Conservation (phyloP, 2,797 vertebrate genomes). For the Hipposideros larvatus region DNA sequence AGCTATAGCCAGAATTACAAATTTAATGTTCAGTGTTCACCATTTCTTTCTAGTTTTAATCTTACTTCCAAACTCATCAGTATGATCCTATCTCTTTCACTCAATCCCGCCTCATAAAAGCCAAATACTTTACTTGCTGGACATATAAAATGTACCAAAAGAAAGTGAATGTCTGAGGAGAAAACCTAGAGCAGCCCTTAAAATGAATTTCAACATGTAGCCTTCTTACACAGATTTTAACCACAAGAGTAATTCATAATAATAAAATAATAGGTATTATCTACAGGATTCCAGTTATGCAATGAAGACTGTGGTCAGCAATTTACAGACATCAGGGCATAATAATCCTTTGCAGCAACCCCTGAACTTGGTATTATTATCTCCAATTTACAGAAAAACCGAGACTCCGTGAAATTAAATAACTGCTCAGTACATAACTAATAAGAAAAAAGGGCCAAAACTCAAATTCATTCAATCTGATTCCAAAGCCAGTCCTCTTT, state of each 20-base stretch:
- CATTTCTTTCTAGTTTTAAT: conserved; percentile 17
- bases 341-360: neutral
- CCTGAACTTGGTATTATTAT: neutral
- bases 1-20: neutral
- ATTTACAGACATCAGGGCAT: neutral
- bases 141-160: neutral
- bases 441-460: neutral
- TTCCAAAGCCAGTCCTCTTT: neutral
- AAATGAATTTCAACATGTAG: conserved; percentile 38
- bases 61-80: neutral
- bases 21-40: neutral
- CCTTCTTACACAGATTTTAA: neutral
- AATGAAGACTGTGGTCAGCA: neutral
- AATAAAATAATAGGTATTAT: neutral
- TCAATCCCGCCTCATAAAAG: neutral
- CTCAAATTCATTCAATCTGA: neutral
- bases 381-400: neutral
- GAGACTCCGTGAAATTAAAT: conserved; percentile 15
- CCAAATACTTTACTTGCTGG: conserved; percentile 4
- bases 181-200: neutral
- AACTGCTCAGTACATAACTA: neutral
- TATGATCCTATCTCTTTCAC: neutral
- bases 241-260: neutral
- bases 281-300: neutral
- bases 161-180: neutral